A percentile compares a stretch with the other conserved stretches of the same genome.
Evolutionary conservation across 1,140 invertebrate genomes (phyloP).

Genomic region (Ctenoplectra terminalis): DNA sequence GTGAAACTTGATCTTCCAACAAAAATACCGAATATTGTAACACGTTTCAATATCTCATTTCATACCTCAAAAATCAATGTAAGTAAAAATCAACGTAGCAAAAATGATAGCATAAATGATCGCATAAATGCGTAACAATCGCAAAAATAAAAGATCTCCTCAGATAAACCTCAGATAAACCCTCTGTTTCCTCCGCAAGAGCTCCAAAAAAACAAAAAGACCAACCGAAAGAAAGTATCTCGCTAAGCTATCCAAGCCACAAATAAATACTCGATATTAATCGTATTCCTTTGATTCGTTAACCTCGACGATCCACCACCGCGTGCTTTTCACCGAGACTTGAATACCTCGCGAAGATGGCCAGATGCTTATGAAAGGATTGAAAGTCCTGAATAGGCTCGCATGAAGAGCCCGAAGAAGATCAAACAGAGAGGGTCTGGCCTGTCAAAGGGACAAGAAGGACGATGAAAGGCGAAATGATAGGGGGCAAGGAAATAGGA

Average conservation of each 20-base stretch:
- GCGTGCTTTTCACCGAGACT: neutral
- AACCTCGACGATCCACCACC: conserved; percentile 1
- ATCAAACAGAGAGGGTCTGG: conserved; percentile 35
- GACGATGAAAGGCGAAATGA: conserved; percentile 38
- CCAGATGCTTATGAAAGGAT: conserved; percentile 41
- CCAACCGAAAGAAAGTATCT: too few relatives aligned
- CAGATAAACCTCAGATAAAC: too few relatives aligned
- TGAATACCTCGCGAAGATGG: conserved; percentile 16
- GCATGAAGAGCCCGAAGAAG: conserved; percentile 16
- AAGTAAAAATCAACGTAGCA: too few relatives aligned
- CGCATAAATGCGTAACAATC: too few relatives aligned
- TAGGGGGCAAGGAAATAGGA: conserved; percentile 49
- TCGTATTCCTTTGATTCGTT: conserved; percentile 25
- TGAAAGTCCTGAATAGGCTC: conserved; percentile 42
- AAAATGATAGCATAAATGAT: too few relatives aligned
- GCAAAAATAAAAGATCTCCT: too few relatives aligned
- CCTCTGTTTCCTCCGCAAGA: too few relatives aligned
- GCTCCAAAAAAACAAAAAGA: too few relatives aligned
- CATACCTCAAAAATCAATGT: too few relatives aligned
- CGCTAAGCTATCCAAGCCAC: neutral
- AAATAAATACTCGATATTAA: conserved; percentile 27
- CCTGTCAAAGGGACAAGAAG: conserved; percentile 33
- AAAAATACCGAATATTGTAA: too few relatives aligned
- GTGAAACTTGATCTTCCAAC: too few relatives aligned
- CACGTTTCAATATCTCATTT: too few relatives aligned